Evolutionary conservation across 2,113 vertebrate species (phyloP), one percentile per base, ranked within the genome.

Genomic region (Trogon surrucura): DNA sequence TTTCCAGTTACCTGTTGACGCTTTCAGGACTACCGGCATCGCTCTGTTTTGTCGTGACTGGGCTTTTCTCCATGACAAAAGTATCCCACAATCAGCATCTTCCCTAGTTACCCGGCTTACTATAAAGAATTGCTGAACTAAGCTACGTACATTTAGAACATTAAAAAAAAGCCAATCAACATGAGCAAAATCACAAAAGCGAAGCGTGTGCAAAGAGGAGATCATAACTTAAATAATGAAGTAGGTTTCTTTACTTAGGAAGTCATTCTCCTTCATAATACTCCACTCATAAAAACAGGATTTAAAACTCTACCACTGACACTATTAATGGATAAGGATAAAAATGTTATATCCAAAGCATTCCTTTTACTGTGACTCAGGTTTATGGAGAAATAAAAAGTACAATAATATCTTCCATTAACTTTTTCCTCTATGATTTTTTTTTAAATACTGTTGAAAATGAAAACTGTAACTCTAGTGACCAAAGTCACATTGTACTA

Each of bases 301-400:
- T 78, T 90, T 95, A 91, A 96, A 82, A 77, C 62, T 62, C 29
- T 88, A 30, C 22, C 32, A 73, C 50, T 80, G 85, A 85, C 30
- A 51, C 26, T 60, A 10, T 51, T 90, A 80, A 91, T 62, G 51
- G 60, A 48, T 60, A 80, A 80, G 60, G 14, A 77, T 62, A 88
- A 90, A 80, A 94, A 77, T 30, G 20, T 64, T 89, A 81, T 45
- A 75, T 29, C 80, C 77, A 93, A 64, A 92, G 60, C 16, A 71
- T 48, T 89, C 23, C 32, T 92, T 93, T 92, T 70, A 88, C 36
- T 57, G 32, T 84, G 72, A 56, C 64, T 89, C 10, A 21, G 44
- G 61, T 86, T 97, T 78, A 95, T 88, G 11, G 51, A 89, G 80
- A 91, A 92, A 84, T 91, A 88, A 89, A 64, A 92, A 48, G 23